Evolutionary conservation across 2,797 vertebrate species (phyloP).

Genomic region (Gadopsis marmoratus): DNA sequence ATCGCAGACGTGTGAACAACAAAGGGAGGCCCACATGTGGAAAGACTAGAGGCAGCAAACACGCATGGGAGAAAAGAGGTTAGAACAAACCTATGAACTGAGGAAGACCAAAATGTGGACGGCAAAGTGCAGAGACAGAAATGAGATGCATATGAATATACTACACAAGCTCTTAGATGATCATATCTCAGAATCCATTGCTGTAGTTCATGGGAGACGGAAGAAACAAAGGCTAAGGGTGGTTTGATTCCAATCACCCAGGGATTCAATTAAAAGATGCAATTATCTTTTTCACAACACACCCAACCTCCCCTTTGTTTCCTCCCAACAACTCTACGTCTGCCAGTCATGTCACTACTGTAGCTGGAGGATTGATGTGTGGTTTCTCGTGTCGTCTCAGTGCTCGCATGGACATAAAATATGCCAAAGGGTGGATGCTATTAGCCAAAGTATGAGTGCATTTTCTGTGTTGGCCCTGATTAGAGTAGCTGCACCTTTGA

Average conservation of each 20-base stretch:
- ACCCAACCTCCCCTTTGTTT: slow-evolving; percentile 43
- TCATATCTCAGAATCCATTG: slow-evolving; percentile 36
- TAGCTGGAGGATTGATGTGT: slow-evolving; percentile 10
- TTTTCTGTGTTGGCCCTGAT: not conserved
- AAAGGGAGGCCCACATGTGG: slow-evolving; percentile 27
- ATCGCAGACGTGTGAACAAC: slow-evolving; percentile 43
- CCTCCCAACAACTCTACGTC: slow-evolving; percentile 2
- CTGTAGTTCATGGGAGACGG: slow-evolving; percentile 28
- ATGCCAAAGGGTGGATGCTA: not conserved
- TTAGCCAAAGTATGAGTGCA: not conserved
- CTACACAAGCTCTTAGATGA: not conserved
- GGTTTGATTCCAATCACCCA: slow-evolving; percentile 72
- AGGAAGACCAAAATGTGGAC: not conserved
- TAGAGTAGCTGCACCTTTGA: not conserved
- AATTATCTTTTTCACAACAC: slow-evolving; percentile 76
- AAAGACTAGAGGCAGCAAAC: slow-evolving; percentile 8
- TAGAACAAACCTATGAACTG: not conserved
- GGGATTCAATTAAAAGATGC: slow-evolving; percentile 84
- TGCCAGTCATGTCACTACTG: slow-evolving; percentile 1
- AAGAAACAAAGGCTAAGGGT: slow-evolving; percentile 51
- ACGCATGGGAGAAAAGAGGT: slow-evolving; percentile 17
- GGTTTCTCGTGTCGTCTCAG: not conserved
- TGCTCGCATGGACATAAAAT: not conserved
- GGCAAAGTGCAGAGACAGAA: not conserved
- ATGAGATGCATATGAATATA: slow-evolving; percentile 9